A percentile compares a stretch with the other conserved stretches of the same genome.
These are phyloP conservation scores for Leptopterna dolabrata DNA, from an alignment of 2,888 invertebrate species.

Conservation along the genomic window DNA sequence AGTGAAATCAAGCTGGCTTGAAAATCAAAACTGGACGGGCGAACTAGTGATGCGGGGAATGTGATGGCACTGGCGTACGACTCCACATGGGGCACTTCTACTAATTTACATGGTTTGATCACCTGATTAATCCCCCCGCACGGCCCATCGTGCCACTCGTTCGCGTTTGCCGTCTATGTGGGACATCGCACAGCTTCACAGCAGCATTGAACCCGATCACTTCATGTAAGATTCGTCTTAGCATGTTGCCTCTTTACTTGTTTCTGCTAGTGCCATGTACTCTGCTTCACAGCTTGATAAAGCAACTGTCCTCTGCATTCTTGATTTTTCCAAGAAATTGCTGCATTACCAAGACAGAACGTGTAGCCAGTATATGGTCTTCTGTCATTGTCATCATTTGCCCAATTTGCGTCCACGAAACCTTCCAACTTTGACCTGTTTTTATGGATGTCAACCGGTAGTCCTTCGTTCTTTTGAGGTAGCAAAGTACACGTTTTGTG, in stretches of 20 bases:
- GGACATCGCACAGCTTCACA: not conserved
- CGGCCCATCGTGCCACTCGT: too few relatives aligned
- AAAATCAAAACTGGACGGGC: too few relatives aligned
- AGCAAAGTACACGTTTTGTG: not conserved
- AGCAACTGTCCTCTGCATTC: not conserved
- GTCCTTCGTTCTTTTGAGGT: not conserved
- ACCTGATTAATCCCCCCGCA: too few relatives aligned
- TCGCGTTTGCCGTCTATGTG: too few relatives aligned
- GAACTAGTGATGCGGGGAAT: too few relatives aligned
- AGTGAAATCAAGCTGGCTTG: too few relatives aligned
- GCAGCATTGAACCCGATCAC: not conserved
- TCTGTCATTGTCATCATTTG: not conserved
- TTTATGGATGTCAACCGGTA: not conserved
- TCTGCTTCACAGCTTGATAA: conserved; percentile 28
- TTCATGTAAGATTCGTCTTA: not conserved
- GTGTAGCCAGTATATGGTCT: not conserved
- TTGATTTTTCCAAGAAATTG: not conserved
- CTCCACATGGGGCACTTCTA: too few relatives aligned
- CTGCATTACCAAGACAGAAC: not conserved
- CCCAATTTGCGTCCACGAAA: not conserved
- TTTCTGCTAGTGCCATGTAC: too few relatives aligned
- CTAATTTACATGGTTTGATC: too few relatives aligned
- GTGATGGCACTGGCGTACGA: too few relatives aligned
- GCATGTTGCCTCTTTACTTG: not conserved
- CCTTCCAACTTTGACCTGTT: not conserved